These are phyloP conservation scores for Percopsis transmontana DNA, from an alignment of 2,113 vertebrate genomes.

Conservation along the genomic window DNA sequence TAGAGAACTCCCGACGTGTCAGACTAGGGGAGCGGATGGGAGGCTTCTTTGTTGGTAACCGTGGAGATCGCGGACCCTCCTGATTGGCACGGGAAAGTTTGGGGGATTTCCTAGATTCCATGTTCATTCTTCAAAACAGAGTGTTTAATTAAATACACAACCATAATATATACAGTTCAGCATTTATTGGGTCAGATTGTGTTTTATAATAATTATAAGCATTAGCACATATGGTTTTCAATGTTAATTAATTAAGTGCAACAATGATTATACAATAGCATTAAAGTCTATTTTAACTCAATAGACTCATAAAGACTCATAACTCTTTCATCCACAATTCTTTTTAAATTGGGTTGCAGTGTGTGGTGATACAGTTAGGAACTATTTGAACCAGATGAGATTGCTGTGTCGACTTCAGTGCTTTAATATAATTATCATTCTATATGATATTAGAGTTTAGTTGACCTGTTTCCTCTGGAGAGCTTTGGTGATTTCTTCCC, in stretches of 20 bases:
- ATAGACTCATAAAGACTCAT: too few relatives aligned
- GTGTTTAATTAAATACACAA: neutral
- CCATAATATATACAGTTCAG: neutral
- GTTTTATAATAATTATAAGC: too few relatives aligned
- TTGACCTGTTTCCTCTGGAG: constrained; percentile 91
- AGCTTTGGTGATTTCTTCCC: constrained; percentile 96
- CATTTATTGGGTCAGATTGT: too few relatives aligned
- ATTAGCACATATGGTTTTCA: too few relatives aligned
- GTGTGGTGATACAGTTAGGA: too few relatives aligned
- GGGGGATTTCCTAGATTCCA: constrained; percentile 95
- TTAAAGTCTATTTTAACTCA: too few relatives aligned
- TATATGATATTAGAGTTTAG: constrained; percentile 80
- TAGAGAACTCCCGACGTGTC: constrained; percentile 90
- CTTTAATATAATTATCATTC: neutral
- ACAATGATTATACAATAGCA: too few relatives aligned
- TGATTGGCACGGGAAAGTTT: constrained; percentile 89
- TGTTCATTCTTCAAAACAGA: constrained; percentile 84
- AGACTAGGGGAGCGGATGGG: constrained; percentile 92
- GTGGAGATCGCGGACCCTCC: constrained; percentile 92
- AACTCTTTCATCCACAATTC: too few relatives aligned
- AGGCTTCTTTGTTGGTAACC: constrained; percentile 90
- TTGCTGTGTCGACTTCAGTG: neutral
- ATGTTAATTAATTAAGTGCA: too few relatives aligned
- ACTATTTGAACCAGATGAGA: neutral
- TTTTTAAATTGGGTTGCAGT: too few relatives aligned